These are phyloP conservation scores for Phaenicophaeus curvirostris DNA, from an alignment of 2,797 vertebrate species.

Conservation along the genomic window DNA sequence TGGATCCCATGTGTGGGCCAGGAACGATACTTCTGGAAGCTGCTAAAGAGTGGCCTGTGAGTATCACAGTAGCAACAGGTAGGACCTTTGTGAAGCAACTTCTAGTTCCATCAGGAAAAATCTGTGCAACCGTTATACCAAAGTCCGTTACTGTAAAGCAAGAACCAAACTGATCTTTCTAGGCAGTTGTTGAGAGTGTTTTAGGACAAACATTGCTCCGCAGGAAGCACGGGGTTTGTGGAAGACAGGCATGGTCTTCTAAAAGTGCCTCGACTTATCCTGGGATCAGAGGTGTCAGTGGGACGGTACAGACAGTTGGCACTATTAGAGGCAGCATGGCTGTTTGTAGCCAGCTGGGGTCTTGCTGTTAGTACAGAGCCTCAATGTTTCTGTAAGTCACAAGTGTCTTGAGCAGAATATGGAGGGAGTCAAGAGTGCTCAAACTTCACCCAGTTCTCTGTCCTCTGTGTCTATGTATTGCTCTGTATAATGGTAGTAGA, in stretches of 20 bases:
- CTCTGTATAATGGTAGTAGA: background rate
- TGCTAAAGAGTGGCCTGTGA: constrained; percentile 88
- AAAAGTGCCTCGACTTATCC: background rate
- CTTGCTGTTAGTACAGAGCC: background rate
- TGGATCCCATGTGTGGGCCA: constrained; percentile 97
- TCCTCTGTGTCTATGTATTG: background rate
- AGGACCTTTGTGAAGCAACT: background rate
- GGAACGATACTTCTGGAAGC: constrained; percentile 92
- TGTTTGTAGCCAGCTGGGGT: background rate
- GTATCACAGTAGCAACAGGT: constrained; percentile 7
- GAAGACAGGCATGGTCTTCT: background rate
- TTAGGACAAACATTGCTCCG: background rate
- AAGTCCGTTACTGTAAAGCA: background rate
- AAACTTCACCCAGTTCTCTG: background rate
- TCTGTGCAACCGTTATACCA: background rate
- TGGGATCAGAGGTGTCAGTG: accelerated
- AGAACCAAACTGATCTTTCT: background rate
- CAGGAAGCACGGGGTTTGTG: background rate
- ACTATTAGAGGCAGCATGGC: background rate
- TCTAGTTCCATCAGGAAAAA: background rate
- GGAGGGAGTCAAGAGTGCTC: background rate
- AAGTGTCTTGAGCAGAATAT: background rate
- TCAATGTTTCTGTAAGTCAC: background rate
- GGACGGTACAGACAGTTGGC: no score
- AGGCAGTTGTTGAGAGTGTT: background rate